Percentiles rank a stretch among this genome's conserved stretches.
phyloP scores from a whole-genome alignment of 2,113 vertebrate genomes.

The Danionella cerebrum region DNA sequence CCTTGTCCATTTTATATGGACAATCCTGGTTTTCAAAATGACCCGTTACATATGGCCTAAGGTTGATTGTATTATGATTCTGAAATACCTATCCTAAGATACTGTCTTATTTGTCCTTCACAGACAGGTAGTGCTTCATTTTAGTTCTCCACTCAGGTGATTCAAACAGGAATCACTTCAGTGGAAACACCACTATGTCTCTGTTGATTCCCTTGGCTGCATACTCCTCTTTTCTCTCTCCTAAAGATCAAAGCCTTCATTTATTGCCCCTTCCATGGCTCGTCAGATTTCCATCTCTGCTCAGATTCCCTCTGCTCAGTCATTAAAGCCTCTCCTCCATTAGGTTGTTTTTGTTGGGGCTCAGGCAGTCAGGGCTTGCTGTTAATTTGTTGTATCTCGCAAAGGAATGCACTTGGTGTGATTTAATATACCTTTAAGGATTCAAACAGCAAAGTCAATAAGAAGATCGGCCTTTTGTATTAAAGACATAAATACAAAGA shows the following conservation, averaged over 20 bases:
- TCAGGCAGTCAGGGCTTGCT: constrained; percentile 1
- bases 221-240: constrained; percentile 35
- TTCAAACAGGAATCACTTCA: constrained; percentile 7
- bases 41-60: no score
- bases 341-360: neutral
- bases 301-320: constrained; percentile 55
- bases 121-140: neutral
- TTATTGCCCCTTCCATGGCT: constrained; percentile 47
- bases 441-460: constrained; percentile 53
- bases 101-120: neutral
- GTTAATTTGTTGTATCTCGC: constrained; percentile 64
- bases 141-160: constrained; percentile 26
- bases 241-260: constrained; percentile 49
- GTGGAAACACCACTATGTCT: neutral
- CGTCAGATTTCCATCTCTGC: constrained; percentile 28
- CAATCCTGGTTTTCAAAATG: no score
- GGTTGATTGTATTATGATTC: neutral
- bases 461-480: constrained; percentile 56
- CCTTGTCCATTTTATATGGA: no score
- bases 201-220: constrained; percentile 27
- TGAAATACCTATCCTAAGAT: neutral
- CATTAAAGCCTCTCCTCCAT: constrained; percentile 40
- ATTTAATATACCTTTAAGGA: constrained; percentile 60
- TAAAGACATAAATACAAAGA: constrained; percentile 65
- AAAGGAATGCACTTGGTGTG: constrained; percentile 47